Conservation (phyloP, 2,888 invertebrate genomes). For the Mythimna loreyi region DNA sequence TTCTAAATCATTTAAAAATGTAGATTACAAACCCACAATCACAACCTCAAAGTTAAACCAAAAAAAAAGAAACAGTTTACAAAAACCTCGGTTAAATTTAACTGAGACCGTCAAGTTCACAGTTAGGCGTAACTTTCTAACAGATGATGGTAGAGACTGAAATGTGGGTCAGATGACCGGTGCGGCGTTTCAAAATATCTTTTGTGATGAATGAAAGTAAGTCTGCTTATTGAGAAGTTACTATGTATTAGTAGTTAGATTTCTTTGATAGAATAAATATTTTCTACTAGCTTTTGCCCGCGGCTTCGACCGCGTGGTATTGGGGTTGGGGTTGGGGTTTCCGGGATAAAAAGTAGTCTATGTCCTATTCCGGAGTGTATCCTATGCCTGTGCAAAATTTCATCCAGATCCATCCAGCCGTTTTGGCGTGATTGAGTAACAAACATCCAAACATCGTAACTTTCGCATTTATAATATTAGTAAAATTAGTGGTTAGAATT, state of each 20-base stretch:
- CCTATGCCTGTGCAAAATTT: no score
- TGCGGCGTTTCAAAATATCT: slow-evolving; percentile 20
- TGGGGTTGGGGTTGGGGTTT: no score
- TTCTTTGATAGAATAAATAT: not conserved
- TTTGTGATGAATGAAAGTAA: slow-evolving; percentile 38
- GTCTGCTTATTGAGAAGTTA: not conserved
- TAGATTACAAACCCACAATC: not conserved
- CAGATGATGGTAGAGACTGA: slow-evolving; percentile 43
- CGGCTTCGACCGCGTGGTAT: no score
- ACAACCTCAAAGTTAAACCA: slow-evolving; percentile 7
- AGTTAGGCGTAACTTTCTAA: slow-evolving; percentile 51
- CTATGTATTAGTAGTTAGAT: not conserved
- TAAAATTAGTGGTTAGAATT: not conserved
- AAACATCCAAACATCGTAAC: no score
- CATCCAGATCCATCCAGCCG: no score
- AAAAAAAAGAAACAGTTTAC: not conserved
- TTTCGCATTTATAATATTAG: no score
- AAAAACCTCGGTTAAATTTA: slow-evolving; percentile 23
- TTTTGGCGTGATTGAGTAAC: no score
- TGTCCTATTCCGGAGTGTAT: no score
- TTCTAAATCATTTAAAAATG: not conserved
- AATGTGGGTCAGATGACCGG: slow-evolving; percentile 39
- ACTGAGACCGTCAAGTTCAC: slow-evolving; percentile 29
- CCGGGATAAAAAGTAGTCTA: no score
- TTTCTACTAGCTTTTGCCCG: no score